These are phyloP conservation scores for Periparus ater DNA, from an alignment of 2,797 vertebrate genomes.

Conservation along the genomic window DNA sequence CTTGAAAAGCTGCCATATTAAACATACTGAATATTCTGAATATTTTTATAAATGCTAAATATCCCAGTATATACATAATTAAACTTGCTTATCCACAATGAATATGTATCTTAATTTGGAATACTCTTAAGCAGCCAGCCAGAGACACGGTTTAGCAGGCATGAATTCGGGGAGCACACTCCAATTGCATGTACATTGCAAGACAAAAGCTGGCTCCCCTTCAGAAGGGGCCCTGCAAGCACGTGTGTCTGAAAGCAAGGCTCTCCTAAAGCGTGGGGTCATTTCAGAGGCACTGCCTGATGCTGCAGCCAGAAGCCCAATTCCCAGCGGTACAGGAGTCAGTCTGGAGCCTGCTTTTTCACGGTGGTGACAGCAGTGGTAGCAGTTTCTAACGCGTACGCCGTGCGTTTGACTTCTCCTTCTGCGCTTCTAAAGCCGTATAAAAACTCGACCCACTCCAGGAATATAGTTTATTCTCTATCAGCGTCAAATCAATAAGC, in stretches of 20 bases:
- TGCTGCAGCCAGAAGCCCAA: not conserved
- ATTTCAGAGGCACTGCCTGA: not conserved
- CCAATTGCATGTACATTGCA: not conserved
- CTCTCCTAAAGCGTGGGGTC: not conserved
- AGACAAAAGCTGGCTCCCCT: conserved; percentile 13
- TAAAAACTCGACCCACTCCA: not conserved
- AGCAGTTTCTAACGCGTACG: accelerated
- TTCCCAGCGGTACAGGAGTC: not conserved
- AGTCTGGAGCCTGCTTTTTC: not conserved
- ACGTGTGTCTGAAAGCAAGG: not conserved
- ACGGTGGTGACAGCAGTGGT: not conserved
- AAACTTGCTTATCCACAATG: conserved; percentile 43
- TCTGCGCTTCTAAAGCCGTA: not conserved
- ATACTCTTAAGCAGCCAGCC: not conserved
- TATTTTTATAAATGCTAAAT: conserved; percentile 63
- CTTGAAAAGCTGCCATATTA: conserved; percentile 57
- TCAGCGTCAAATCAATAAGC: not conserved
- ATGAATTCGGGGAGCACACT: not conserved
- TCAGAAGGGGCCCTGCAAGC: not conserved
- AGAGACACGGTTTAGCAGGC: conserved; percentile 2
- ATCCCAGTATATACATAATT: conserved; percentile 55
- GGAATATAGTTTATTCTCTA: not conserved
- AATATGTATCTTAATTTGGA: conserved; percentile 67
- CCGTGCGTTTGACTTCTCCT: not conserved
- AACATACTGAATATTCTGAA: conserved; percentile 59